A percentile compares a stretch with the other conserved stretches of the same genome.
These are phyloP conservation scores for Propithecus deckenii DNA, from an alignment of 2,797 vertebrate species.

Conservation along the genomic window DNA sequence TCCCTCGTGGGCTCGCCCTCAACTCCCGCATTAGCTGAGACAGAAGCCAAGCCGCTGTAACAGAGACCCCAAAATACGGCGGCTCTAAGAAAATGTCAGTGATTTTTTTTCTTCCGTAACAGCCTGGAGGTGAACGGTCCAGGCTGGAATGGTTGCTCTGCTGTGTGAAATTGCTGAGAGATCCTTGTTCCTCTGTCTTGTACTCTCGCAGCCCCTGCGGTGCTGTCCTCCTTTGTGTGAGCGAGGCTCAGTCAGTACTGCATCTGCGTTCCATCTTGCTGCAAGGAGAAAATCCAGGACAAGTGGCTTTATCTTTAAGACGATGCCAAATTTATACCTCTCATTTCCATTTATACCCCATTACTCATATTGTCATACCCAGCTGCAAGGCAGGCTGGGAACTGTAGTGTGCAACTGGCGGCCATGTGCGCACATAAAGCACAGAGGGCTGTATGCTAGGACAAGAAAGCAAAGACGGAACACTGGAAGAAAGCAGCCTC, in stretches of 20 bases:
- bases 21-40: not conserved
- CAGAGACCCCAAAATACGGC: not conserved
- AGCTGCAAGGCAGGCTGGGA: not conserved
- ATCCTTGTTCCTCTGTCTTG: not conserved
- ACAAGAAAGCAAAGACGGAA: no score
- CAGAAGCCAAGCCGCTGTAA: fast-evolving
- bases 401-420: not conserved
- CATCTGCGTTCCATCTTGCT: not conserved
- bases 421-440: not conserved
- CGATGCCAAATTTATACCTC: not conserved
- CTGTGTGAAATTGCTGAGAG: no score
- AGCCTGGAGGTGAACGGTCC: not conserved
- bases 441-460: not conserved
- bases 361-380: not conserved
- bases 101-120: not conserved
- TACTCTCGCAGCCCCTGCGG: fast-evolving
- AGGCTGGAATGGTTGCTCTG: no score
- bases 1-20: no score
- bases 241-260: not conserved
- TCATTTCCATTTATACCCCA: not conserved
- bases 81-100: not conserved
- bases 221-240: not conserved
- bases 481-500: not conserved
- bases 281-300: not conserved
- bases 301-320: not conserved